Base-by-base conservation (phyloP, 2,888 invertebrate species). In the Eupithecia vulgata region DNA sequence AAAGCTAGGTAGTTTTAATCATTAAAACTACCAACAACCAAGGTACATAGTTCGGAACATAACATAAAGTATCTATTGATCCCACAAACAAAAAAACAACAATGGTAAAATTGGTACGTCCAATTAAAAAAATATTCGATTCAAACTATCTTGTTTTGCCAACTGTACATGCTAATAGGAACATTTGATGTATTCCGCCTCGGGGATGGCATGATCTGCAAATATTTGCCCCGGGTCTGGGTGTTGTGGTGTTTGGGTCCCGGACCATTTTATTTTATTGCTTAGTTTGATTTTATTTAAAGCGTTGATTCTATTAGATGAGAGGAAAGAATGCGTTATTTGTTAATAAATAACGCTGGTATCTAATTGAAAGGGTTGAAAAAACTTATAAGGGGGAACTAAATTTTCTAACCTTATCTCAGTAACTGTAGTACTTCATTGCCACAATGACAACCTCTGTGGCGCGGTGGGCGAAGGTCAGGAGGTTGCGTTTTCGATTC, bases 211-310 rank as follows among this genome's bases (percentile, higher is more conserved):
- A 65, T 65, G 65, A 65, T 65, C 65, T 21, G 65, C 65, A 37
- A 65, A 65, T 65, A 65, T 65, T 65, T 65, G 37, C 40, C 21
- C 37, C 65, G 65, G 65, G 65, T 65, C 35, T 37, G 40, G 65
- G 40, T 65, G 40, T 65, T 65, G 37, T 37, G 65, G 67, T 25
- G 62, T 64, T 64, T 35, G n/a, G n/a, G n/a, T 35, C 62, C 62
- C n/a, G 62, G 35, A n/a, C 25, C 21, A 25, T 57, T 64, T 64
- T 35, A n/a, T 34, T 64, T 64, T 35, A 35, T 62, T 64, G 37
- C 21, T 17, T 35, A 37, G n/a, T 64, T 64, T 37, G 62, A 12
- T 57, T 45, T 48, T 42, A 15, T 42, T 42, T 15, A 42, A 15
- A 45, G 45, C 45, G 0, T n/a, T n/a, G 45, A 45, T 45, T 45